A percentile compares a stretch with the other conserved stretches of the same genome.
These are phyloP conservation scores for Drosophila putrida DNA, from an alignment of 2,888 invertebrate genomes.

Conservation along the genomic window DNA sequence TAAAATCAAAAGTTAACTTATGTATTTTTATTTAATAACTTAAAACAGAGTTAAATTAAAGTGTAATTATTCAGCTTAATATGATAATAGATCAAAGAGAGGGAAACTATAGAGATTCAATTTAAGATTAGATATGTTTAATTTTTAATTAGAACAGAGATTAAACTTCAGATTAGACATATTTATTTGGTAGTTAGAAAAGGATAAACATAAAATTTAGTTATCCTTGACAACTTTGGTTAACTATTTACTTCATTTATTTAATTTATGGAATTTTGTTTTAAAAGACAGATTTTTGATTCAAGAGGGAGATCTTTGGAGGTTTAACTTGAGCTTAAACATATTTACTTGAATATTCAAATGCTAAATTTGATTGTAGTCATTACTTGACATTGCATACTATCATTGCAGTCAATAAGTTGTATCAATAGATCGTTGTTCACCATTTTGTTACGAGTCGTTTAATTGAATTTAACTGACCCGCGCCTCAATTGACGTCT, in stretches of 20 bases:
- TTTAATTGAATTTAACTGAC: slow-evolving; percentile 70
- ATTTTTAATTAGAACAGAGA: no score
- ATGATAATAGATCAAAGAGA: not conserved
- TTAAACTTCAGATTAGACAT: not conserved
- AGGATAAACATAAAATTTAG: not conserved
- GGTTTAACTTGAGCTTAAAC: not conserved
- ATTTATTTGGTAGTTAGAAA: no score
- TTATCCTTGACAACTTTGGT: no score
- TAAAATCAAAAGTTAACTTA: not conserved
- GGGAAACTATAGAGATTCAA: not conserved
- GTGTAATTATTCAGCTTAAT: no score
- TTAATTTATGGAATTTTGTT: no score
- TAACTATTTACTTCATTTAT: no score
- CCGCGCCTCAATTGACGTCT: slow-evolving; percentile 69
- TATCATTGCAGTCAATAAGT: not conserved
- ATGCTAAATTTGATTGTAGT: not conserved
- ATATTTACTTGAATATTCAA: not conserved
- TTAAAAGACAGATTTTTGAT: no score
- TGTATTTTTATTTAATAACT: slow-evolving; percentile 1
- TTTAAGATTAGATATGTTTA: not conserved
- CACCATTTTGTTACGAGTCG: slow-evolving; percentile 48
- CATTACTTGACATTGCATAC: no score
- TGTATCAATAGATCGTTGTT: slow-evolving; percentile 14
- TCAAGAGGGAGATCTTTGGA: no score
- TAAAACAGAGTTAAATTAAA: not conserved